Percentiles rank a stretch among this genome's conserved stretches.
Conservation (phyloP, 64 coral and sea anemone genomes). For the Hydrozoanthus tunicans region DNA sequence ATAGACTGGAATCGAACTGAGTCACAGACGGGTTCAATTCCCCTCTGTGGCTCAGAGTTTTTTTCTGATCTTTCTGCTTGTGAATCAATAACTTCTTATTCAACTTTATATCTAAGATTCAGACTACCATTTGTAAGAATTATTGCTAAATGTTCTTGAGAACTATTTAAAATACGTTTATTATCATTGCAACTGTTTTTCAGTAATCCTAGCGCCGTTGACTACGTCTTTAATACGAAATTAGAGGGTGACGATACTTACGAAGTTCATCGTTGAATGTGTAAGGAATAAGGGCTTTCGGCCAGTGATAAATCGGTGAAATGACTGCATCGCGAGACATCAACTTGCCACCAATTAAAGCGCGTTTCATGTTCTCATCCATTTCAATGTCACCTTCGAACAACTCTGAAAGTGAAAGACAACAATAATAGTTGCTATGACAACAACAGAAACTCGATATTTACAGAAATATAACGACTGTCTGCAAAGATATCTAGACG, state of each 20-base stretch:
- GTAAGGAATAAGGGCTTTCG: neutral
- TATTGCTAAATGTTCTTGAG: too few relatives aligned
- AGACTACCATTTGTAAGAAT: too few relatives aligned
- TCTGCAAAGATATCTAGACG: neutral
- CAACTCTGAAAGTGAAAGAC: neutral
- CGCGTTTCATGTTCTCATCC: conserved; percentile 28
- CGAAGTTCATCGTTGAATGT: neutral
- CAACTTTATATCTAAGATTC: too few relatives aligned
- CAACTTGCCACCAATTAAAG: conserved; percentile 25
- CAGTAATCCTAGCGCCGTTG: too few relatives aligned
- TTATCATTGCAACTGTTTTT: too few relatives aligned
- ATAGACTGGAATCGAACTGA: too few relatives aligned
- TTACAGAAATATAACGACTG: neutral
- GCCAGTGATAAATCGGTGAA: conserved; percentile 37
- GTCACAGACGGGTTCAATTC: too few relatives aligned
- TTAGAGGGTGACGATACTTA: neutral
- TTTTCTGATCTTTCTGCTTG: too few relatives aligned
- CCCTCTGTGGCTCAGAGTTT: too few relatives aligned
- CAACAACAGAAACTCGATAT: neutral
- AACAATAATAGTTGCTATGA: neutral
- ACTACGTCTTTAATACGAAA: neutral
- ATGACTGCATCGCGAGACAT: conserved; percentile 37
- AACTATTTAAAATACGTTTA: too few relatives aligned
- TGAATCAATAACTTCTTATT: too few relatives aligned
- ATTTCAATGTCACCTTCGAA: conserved; percentile 56